A percentile compares a stretch with the other conserved stretches of the same genome.
Conservation (phyloP, 2,113 vertebrate genomes). For the Stictonetta naevosa region DNA sequence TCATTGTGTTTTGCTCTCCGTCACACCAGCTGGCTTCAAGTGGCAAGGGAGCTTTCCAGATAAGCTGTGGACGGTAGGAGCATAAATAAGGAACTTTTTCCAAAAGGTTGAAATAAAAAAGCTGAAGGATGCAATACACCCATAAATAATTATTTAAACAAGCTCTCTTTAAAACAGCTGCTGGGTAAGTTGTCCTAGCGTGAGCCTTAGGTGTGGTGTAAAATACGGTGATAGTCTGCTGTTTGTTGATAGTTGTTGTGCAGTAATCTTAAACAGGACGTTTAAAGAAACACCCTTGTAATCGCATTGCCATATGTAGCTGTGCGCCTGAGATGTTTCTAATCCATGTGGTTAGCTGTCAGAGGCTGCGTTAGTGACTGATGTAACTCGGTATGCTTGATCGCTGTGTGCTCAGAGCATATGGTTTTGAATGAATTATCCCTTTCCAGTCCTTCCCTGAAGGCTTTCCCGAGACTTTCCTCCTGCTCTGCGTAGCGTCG, state of each 20-base stretch:
- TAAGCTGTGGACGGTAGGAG: neutral
- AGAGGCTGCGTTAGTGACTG: neutral
- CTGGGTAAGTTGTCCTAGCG: neutral
- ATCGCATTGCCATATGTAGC: neutral
- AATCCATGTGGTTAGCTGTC: neutral
- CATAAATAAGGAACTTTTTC: neutral
- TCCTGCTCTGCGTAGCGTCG: neutral
- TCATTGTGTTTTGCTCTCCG: slow-evolving; percentile 32
- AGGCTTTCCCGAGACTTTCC: neutral
- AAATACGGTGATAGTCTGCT: neutral
- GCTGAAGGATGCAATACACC: neutral
- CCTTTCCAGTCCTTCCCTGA: neutral
- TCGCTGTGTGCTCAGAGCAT: neutral
- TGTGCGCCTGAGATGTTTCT: neutral
- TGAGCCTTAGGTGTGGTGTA: neutral
- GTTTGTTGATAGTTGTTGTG: neutral
- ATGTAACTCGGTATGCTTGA: neutral
- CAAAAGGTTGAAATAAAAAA: neutral
- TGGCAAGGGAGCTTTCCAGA: slow-evolving; percentile 28
- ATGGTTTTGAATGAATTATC: neutral
- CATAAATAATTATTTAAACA: neutral
- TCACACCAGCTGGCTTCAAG: slow-evolving; percentile 40
- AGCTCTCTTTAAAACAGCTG: slow-evolving; percentile 1
- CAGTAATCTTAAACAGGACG: neutral
- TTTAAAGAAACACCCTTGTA: neutral